A percentile compares a stretch with the other conserved stretches of the same genome.
Evolutionary conservation across 2,888 invertebrate species (phyloP).

Genomic region (Habrosyne pyritoides): DNA sequence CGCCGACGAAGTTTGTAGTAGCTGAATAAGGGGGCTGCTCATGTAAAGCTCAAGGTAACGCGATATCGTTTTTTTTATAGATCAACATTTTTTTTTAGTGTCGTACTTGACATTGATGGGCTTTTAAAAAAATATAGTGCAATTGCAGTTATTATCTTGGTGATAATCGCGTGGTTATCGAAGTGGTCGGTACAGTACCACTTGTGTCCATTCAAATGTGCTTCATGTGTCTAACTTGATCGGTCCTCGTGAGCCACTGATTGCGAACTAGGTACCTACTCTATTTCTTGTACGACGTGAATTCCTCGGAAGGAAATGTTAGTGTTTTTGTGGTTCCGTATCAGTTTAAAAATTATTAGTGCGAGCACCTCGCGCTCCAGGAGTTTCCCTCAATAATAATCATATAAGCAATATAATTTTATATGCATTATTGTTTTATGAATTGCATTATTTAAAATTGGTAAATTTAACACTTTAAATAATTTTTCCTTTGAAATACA

Average conservation of each 20-base stretch:
- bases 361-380: too few species aligned
- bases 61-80: conserved; percentile 7
- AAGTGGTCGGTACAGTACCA: conserved; percentile 25
- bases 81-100: background rate
- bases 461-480: too few species aligned
- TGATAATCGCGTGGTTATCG: conserved; percentile 46
- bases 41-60: conserved; percentile 19
- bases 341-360: too few species aligned
- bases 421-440: too few species aligned
- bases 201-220: conserved; percentile 40
- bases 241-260: conserved; percentile 33
- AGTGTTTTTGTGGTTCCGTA: too few species aligned
- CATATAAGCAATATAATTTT: too few species aligned
- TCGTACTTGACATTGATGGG: background rate
- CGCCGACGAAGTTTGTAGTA: too few species aligned
- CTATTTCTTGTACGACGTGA: conserved; percentile 16
- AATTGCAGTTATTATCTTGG: conserved; percentile 35
- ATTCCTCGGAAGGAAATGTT: too few species aligned
- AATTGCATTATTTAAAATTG: too few species aligned
- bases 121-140: conserved; percentile 4
- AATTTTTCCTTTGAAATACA: too few species aligned
- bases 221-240: conserved; percentile 32
- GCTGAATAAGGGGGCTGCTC: too few species aligned
- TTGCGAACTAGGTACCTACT: conserved; percentile 43
- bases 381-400: too few species aligned